Base-by-base conservation (phyloP, 92 coral and sea anemone genomes). In the Phenganax subtilis region DNA sequence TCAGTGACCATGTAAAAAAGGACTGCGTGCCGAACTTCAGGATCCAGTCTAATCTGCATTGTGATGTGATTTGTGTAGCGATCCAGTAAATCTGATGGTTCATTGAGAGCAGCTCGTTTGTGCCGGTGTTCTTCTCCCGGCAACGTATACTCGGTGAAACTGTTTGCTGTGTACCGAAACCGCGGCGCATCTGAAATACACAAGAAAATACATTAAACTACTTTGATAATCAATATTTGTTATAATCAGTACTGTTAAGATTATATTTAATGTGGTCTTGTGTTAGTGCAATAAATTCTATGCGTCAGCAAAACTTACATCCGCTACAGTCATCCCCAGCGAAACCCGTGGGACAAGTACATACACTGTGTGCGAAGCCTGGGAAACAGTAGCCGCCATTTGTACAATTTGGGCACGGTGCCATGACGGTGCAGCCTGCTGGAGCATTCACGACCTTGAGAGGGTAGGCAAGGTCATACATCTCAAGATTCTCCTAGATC, bases 381-480 rank as follows among this genome's bases (percentile, higher is more conserved):
- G 98, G 98, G 54, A 85, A 93, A 70, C 98, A 94, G 71, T 94
- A 94, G 0, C 98, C 98, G 1, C 76, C 80, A 14, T 84, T 85
- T 64, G 68, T 88, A 62, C 98, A 94, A 74, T 88, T 75, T 15
- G 98, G 98, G 66, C 86, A 82, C 16, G 85, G 54, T 4, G 83
- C 77, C 28, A 88, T 86, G 25, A 88, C 87, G 4, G 61, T 74
- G 79, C 98, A 94, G 8, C 97, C 97, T 58, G 72, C 76, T 8
- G 88, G 87, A 3, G 98, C 85, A 79, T 90, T 86, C 57, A 81
- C 89, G 57, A 88, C 87, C 61, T 71, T 79, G 17, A 92, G 74
- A 7, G 98, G 98, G 56, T 88, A 85, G 20, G 76, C 29, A 67
- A 94, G 83, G 84, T 94, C 98, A 85, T 94, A 94, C 98, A 90